Evolutionary conservation across 2,113 vertebrate species (phyloP).

Genomic region (Lophochroa leadbeateri): DNA sequence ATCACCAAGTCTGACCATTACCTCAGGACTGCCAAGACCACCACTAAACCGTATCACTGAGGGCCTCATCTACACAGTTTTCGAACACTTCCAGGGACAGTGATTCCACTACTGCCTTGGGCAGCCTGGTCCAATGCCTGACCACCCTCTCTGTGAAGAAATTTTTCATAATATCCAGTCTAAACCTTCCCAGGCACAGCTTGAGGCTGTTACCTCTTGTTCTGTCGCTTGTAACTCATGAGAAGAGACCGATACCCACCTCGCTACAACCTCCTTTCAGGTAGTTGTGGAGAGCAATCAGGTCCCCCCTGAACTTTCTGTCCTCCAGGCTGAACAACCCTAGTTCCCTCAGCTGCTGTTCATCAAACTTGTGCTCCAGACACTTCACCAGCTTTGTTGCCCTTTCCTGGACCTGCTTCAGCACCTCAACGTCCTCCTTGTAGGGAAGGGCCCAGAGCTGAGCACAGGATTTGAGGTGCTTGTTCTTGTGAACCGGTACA

Average conservation of each 20-base stretch:
- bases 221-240: neutral
- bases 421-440: neutral
- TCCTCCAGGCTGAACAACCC: neutral
- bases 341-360: neutral
- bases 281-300: neutral
- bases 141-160: neutral
- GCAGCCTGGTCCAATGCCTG: neutral
- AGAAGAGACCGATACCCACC: neutral
- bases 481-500: neutral
- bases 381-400: neutral
- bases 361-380: neutral
- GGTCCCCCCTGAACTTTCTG: neutral
- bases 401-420: neutral
- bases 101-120: neutral
- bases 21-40: neutral
- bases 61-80: neutral
- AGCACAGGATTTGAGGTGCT: neutral
- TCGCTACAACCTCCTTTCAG: neutral
- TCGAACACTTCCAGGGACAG: neutral
- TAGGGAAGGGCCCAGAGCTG: neutral
- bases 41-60: neutral
- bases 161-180: neutral
- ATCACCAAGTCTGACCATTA: neutral
- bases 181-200: neutral
- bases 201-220: neutral